Percentiles rank a stretch among this genome's conserved stretches.
These are phyloP conservation scores for Ageneiosus marmoratus DNA, from an alignment of 2,113 vertebrate species.

Conservation along the genomic window DNA sequence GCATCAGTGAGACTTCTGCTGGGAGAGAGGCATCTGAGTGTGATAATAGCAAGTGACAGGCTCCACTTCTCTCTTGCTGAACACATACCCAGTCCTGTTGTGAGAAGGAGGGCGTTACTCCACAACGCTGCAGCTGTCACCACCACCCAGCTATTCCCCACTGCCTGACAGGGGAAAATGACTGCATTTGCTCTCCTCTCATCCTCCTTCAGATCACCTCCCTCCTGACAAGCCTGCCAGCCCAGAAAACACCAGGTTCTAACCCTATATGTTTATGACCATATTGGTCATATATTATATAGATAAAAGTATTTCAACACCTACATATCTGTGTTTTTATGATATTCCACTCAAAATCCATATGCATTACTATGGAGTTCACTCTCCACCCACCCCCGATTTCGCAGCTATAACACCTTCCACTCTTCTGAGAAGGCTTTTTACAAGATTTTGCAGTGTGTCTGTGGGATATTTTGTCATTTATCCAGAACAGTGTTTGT, in stretches of 20 bases:
- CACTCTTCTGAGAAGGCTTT: too few species aligned
- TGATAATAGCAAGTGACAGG: slow-evolving; percentile 54
- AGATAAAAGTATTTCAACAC: too few species aligned
- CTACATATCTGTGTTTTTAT: too few species aligned
- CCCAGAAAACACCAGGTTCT: not conserved
- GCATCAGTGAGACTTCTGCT: slow-evolving; percentile 26
- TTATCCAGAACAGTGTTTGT: too few species aligned
- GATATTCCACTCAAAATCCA: too few species aligned
- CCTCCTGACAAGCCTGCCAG: not conserved
- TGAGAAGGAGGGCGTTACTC: slow-evolving; percentile 9
- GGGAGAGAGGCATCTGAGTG: slow-evolving; percentile 29
- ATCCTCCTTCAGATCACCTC: not conserved
- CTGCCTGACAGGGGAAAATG: slow-evolving; percentile 37
- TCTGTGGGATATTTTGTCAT: too few species aligned
- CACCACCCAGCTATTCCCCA: slow-evolving; percentile 42
- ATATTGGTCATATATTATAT: slow-evolving; percentile 1
- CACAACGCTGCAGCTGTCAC: slow-evolving; percentile 47
- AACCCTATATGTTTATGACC: slow-evolving; percentile 1
- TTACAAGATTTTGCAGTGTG: too few species aligned
- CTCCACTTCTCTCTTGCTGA: slow-evolving; percentile 47
- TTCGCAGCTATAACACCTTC: too few species aligned
- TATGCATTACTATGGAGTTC: too few species aligned
- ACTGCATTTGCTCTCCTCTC: slow-evolving; percentile 15
- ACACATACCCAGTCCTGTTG: slow-evolving; percentile 27
- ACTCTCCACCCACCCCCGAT: too few species aligned